Evolutionary conservation across 2,888 invertebrate species (phyloP).

Genomic region (Perizoma affinitatum): DNA sequence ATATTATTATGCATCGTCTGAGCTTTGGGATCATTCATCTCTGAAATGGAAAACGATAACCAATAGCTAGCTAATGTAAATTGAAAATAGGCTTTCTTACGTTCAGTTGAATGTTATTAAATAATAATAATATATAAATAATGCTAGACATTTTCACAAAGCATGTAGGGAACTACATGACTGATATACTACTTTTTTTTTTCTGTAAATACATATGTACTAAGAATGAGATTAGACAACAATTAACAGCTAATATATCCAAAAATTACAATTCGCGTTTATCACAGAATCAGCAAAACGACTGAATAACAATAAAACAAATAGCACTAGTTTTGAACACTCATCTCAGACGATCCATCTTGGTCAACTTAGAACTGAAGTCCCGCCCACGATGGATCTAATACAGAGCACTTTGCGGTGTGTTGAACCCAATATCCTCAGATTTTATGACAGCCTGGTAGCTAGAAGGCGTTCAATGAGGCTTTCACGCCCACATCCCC

Average conservation of each 20-base stretch:
- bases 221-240: constrained; percentile 14
- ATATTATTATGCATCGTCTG: constrained; percentile 21
- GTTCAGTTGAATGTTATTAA: constrained; percentile 12
- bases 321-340: constrained; percentile 34
- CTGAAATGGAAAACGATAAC: constrained; percentile 13
- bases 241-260: constrained; percentile 18
- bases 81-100: constrained; percentile 13
- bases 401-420: constrained; percentile 34
- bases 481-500: constrained; percentile 43
- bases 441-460: constrained; percentile 39
- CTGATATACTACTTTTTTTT: too few species aligned
- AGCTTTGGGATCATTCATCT: constrained; percentile 33
- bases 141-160: too few species aligned
- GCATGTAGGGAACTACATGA: too few species aligned
- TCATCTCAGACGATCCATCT: constrained; percentile 33
- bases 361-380: constrained; percentile 37
- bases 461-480: constrained; percentile 44
- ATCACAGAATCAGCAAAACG: constrained; percentile 25
- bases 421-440: constrained; percentile 40
- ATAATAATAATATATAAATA: too few species aligned
- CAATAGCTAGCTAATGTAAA: constrained; percentile 6
- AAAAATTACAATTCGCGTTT: constrained; percentile 28
- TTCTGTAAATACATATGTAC: too few species aligned
- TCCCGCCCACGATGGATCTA: constrained; percentile 36
- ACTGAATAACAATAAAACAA: constrained; percentile 33